Percentiles rank a stretch among this genome's conserved stretches.
Conservation (phyloP, 2,113 vertebrate genomes). For the Diadophis punctatus region DNA sequence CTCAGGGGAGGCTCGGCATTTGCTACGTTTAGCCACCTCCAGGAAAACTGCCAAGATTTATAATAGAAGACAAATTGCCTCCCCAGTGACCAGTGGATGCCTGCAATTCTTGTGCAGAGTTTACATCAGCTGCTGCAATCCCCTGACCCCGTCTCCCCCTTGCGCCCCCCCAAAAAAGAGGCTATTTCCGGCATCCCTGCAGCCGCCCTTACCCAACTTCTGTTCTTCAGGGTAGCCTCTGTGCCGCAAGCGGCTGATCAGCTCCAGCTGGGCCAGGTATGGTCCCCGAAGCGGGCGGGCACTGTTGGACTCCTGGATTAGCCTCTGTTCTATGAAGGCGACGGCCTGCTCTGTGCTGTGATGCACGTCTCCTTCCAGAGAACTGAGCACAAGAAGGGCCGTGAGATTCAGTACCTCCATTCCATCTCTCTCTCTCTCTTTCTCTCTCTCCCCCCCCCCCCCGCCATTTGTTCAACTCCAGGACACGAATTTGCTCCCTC, state of each 20-base stretch:
- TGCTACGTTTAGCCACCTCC: not conserved
- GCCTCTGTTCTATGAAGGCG: conserved; percentile 84
- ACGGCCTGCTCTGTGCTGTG: conserved; percentile 81
- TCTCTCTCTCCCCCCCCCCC: too few species aligned
- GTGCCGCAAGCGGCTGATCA: conserved; percentile 81
- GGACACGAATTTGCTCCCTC: not conserved
- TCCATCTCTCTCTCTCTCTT: not conserved
- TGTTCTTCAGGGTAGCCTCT: conserved; percentile 79
- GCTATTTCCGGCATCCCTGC: fast-evolving
- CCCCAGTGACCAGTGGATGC: not conserved
- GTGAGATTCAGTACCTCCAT: not conserved
- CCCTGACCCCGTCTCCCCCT: not conserved
- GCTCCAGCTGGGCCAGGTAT: conserved; percentile 85
- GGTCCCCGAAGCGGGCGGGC: conserved; percentile 85
- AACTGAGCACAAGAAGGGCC: conserved; percentile 68
- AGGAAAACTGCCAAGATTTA: not conserved
- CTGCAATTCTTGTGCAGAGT: fast-evolving
- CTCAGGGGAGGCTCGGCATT: not conserved
- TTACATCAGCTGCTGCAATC: not conserved
- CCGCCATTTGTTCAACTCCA: not conserved
- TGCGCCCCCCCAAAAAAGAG: not conserved
- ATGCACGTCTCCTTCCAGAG: conserved; percentile 86
- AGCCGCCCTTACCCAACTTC: conserved; percentile 77
- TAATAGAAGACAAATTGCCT: not conserved
- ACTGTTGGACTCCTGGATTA: conserved; percentile 80